Evolutionary conservation across 2,113 vertebrate genomes (phyloP), one percentile per base, ranked within the genome.

Genomic region (Lepus americanus): DNA sequence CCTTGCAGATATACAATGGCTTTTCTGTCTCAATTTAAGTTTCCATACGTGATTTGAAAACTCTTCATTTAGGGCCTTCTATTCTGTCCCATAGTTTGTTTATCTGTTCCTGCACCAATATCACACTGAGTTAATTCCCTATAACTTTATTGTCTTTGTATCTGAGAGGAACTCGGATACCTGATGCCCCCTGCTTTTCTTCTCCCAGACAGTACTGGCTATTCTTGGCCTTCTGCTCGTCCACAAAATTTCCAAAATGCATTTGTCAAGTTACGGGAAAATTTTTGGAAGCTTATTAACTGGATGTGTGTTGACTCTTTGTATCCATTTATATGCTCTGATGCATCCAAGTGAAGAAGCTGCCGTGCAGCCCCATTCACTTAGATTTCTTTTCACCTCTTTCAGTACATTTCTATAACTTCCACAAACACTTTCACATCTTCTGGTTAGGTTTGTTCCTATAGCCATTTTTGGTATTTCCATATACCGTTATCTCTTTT

Each of bases 361-460:
- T 51, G 6, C 9, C 16, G 9, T 44, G 22, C 44, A 49, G 67
- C 19, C 25, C n/a, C 29, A 49, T 59, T 59, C 49, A 22, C 33
- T 76, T 61, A 31, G 59, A 6, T 27, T 9, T 19, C 49, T 9
- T 55, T 81, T 67, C 29, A 59, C 44, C 66, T 55, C 9, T 66
- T 84, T 81, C 69, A 80, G 39, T 81, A 44, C 39, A 80, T 66
- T 55, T 86, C 39, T 80, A n/a, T 59, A 14, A 33, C 67, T 91
- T 86, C 55, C 12, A 85, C 13, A 86, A 92, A 76, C 23, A 82
- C 22, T 66, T 85, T 84, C 29, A 73, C n/a, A 36, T 36, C 88
- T 72, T 72, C 53, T 70, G 25, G 27, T 49, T 77, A 39, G 39
- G 91, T 36, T 94, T 49, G 0, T 59, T 88, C n/a, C 5, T 85